Conservation (phyloP, 92 coral and sea anemone species). For the Pocillopora grandis region DNA sequence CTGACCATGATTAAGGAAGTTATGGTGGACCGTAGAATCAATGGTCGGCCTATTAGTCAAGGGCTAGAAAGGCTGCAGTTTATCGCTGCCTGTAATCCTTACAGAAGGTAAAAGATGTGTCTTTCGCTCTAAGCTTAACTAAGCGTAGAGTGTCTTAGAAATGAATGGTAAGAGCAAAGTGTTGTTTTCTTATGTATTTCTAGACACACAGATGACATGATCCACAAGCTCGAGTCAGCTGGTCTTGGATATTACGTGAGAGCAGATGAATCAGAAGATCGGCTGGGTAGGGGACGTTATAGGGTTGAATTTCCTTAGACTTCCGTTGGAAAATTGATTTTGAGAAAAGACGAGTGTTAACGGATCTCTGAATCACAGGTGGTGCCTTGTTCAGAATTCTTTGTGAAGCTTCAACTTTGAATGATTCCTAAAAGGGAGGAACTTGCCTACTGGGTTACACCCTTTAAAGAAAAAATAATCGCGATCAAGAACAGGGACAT, state of each 20-base stretch:
- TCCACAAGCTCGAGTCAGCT: conserved; percentile 81
- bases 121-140: neutral
- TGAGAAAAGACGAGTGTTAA: no score
- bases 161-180: no score
- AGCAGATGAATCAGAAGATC: conserved; percentile 78
- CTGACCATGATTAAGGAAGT: conserved; percentile 79
- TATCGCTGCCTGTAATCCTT: conserved; percentile 88
- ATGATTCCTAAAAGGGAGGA: no score
- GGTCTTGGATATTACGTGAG: conserved; percentile 87
- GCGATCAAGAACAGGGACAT: no score
- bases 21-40: conserved; percentile 83
- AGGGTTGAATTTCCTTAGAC: no score
- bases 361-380: no score
- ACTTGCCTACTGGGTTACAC: no score
- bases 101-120: conserved; percentile 56
- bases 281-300: conserved; percentile 53
- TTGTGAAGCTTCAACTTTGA: no score
- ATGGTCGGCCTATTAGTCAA: conserved; percentile 68
- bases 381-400: no score
- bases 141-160: no score
- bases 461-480: no score
- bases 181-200: neutral
- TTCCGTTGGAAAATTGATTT: no score
- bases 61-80: conserved; percentile 68
- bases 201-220: conserved; percentile 89